Percentiles rank a stretch among this genome's conserved stretches.
phyloP scores from a whole-genome alignment of 2,888 invertebrate species.

The Drosophila subquinaria region DNA sequence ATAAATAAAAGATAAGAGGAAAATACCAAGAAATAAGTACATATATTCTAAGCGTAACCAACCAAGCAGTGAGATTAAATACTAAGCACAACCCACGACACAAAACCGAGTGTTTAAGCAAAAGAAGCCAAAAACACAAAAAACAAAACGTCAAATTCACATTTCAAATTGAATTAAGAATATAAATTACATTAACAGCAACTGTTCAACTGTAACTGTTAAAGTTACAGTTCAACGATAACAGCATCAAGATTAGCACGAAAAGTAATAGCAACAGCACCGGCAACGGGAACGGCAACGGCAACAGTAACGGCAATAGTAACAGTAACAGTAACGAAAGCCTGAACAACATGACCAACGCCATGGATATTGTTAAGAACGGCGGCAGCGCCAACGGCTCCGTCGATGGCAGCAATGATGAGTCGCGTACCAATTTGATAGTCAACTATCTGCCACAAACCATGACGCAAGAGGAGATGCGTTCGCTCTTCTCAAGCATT shows the following conservation, averaged over 20 bases:
- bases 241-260: conserved; percentile 26
- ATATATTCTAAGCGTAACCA: conserved; percentile 62
- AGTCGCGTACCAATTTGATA: conserved; percentile 97
- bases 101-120: conserved; percentile 9
- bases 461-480: conserved; percentile 97
- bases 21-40: conserved; percentile 58
- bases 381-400: conserved; percentile 87
- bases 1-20: conserved; percentile 43
- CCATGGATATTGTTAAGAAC: conserved; percentile 91
- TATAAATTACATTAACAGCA: neutral
- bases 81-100: conserved; percentile 61
- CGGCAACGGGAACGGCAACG: conserved; percentile 10
- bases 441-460: conserved; percentile 98
- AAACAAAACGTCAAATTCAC: conserved; percentile 9
- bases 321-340: conserved; percentile 39
- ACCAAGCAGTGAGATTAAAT: conserved; percentile 83
- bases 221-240: conserved; percentile 24
- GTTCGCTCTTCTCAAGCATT: conserved; percentile 96
- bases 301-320: conserved; percentile 29
- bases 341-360: conserved; percentile 84
- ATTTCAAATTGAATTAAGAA: neutral
- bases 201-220: conserved; percentile 25
- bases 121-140: conserved; percentile 9
- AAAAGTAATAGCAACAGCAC: conserved; percentile 14
- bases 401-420: conserved; percentile 91